Percentiles rank a stretch among this genome's conserved stretches.
These are phyloP conservation scores for Lethocerus indicus DNA, from an alignment of 1,140 invertebrate species.

Conservation along the genomic window DNA sequence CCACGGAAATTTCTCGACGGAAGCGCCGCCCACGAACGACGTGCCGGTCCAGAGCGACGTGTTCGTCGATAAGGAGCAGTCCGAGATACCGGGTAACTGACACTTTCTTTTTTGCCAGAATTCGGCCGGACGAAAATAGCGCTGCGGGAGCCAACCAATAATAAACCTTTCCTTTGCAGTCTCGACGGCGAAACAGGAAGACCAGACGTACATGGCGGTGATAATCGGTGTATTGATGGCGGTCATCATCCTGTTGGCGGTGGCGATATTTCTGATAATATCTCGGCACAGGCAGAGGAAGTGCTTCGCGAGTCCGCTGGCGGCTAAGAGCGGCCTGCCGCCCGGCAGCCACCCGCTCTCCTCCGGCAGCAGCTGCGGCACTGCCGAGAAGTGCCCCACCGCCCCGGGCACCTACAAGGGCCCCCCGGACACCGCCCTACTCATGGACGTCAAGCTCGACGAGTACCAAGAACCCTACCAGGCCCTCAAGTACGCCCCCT, in stretches of 20 bases:
- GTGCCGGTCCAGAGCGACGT: constrained; percentile 29
- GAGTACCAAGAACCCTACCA: constrained; percentile 68
- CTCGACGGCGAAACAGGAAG: constrained; percentile 46
- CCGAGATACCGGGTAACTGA: constrained; percentile 17
- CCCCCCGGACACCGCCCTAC: constrained; percentile 28
- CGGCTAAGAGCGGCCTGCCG: constrained; percentile 31
- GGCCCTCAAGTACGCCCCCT: constrained; percentile 53
- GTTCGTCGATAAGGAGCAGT: constrained; percentile 30
- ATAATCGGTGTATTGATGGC: constrained; percentile 64
- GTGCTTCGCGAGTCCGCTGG: constrained; percentile 52
- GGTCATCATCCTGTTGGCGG: constrained; percentile 52
- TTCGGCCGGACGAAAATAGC: too few species aligned
- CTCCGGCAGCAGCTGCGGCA: constrained; percentile 28
- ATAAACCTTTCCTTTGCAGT: constrained; percentile 23
- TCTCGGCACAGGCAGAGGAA: constrained; percentile 60
- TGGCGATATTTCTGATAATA: constrained; percentile 59
- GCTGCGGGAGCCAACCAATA: background rate
- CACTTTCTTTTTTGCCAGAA: too few species aligned
- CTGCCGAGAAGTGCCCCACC: constrained; percentile 27
- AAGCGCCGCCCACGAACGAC: constrained; percentile 28
- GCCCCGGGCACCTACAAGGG: constrained; percentile 25
- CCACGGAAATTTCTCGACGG: constrained; percentile 51
- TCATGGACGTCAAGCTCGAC: constrained; percentile 40
- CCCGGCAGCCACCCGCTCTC: constrained; percentile 15
- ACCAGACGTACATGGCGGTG: constrained; percentile 60